Base-by-base conservation (phyloP, 2,888 invertebrate genomes). In the Drosophila imparisetae region DNA sequence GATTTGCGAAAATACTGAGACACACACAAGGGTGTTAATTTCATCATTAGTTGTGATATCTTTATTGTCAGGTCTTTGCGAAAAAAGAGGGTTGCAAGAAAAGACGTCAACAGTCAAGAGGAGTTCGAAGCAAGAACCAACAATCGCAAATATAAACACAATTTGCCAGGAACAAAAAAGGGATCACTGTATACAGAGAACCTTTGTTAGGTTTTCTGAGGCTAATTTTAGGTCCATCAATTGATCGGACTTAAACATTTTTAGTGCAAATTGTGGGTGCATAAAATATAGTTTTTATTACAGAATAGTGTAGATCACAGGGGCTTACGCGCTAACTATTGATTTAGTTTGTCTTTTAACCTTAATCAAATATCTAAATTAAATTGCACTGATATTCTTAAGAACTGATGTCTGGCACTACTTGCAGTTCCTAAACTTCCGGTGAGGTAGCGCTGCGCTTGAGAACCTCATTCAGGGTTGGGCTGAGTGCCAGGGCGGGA, bases 401-500 rank as follows among this genome's bases (percentile, higher is more conserved):
- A 30, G 48, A n/a, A 27, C 38, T 80, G 61, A 57, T 59, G 57
- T 54, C 58, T 72, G 76, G 54, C 82, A 73, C 85, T 62, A 29
- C 1, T 30, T 27, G 10, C 24, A 29, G 36, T 45, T 36, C 65
- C 72, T 86, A 92, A 32, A 88, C 79, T 69, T 93, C 93, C 10
- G 93, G 92, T 5, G 93, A 90, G 50, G 90, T 74, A 1, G 89
- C 83, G 73, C 92, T 93, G 0, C 93, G 81, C 66, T 93, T 93
- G n/a, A 93, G 79, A 5, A 90, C 86, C 48, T 93, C 93, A 32
- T 92, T 92, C 15, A 93, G 76, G 0, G 93, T 92, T 8, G 94
- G 93, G 70, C 95, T 95, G 92, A 95, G 94, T 21, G 95, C 95
- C 78, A 97, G 93, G 3, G 97, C 97, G 18, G 97, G 97, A 94